These are phyloP conservation scores for Zeugodacus cucurbitae DNA, from an alignment of 1,140 invertebrate species.

Conservation along the genomic window DNA sequence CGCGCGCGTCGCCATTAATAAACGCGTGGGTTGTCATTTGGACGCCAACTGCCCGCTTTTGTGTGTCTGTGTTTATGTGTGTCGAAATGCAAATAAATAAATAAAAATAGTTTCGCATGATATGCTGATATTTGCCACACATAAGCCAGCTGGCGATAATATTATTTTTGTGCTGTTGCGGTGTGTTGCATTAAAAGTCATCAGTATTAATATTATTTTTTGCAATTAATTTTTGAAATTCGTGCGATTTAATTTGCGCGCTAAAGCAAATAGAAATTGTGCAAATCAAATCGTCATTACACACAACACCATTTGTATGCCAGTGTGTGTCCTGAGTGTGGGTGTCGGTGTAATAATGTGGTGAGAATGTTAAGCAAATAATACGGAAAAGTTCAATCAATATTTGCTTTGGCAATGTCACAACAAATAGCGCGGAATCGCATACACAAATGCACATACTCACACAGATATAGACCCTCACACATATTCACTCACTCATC, in stretches of 20 bases:
- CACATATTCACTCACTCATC: neutral
- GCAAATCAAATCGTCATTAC: neutral
- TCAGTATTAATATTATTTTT: neutral
- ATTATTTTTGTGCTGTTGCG: neutral
- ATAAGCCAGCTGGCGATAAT: neutral
- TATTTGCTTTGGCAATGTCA: constrained; percentile 21
- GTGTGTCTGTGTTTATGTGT: too few species aligned
- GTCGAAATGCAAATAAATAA: neutral
- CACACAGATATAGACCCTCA: too few species aligned
- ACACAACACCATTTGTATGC: too few species aligned
- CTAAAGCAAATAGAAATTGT: neutral
- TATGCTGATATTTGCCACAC: neutral
- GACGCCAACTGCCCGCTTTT: too few species aligned
- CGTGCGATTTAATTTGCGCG: neutral
- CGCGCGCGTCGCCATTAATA: too few species aligned
- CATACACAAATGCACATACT: neutral
- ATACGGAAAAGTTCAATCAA: constrained; percentile 9
- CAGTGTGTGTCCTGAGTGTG: neutral
- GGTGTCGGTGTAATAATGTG: neutral
- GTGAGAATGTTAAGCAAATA: neutral
- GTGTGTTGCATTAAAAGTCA: neutral
- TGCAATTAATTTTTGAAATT: neutral
- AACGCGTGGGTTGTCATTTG: too few species aligned
- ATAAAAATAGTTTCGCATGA: neutral
- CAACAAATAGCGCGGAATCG: neutral